Base-by-base conservation (phyloP, 64 coral and sea anemone genomes). In the Porites lutea region DNA sequence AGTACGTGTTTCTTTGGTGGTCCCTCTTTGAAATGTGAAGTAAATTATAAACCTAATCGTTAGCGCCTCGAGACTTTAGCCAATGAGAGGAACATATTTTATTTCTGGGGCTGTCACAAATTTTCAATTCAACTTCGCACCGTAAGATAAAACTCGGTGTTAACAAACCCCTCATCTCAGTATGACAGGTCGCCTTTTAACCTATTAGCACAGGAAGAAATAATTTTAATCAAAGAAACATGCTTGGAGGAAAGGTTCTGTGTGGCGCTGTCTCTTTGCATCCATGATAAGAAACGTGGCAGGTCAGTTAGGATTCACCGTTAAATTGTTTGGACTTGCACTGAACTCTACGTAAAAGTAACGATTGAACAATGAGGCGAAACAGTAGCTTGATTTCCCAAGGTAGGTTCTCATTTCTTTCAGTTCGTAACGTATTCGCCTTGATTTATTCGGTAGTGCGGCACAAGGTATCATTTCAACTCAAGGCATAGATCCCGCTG, bases 71-170 rank as follows among this genome's bases (percentile, higher is more conserved):
- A 18, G 16, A 8, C 51, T 50, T 76, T 18, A 67, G 63, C 81
- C 81, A 84, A 69, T 84, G 63, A 20, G 62, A 83, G n/a, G 18
- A 48, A 62, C 49, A 18, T 48, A 46, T 65, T 50, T 68, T 68
- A 64, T 84, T 70, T 84, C 62, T 10, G 3, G 4, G 18, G 18
- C 13, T 19, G 52, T 55, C 18, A 14, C 50, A 57, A 78, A 78
- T 23, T 10, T 78, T 52, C 54, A 21, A 20, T 77, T 2, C 8
- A 77, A 52, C 49, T 11, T 13, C 8, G 23, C 47, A 48, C 13
- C 15, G 13, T 20, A 12, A 48, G 44, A 68, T 64, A 21, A 51
- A n/a, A 68, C 62, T 19, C 44, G 43, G 10, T 15, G 15, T 66
- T 83, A 22, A 61, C 47, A 52, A 10, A 63, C 60, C 60, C 16